Evolutionary conservation across 2,797 vertebrate species (phyloP), one percentile per base, ranked within the genome.

Genomic region (Pogoniulus pusillus): DNA sequence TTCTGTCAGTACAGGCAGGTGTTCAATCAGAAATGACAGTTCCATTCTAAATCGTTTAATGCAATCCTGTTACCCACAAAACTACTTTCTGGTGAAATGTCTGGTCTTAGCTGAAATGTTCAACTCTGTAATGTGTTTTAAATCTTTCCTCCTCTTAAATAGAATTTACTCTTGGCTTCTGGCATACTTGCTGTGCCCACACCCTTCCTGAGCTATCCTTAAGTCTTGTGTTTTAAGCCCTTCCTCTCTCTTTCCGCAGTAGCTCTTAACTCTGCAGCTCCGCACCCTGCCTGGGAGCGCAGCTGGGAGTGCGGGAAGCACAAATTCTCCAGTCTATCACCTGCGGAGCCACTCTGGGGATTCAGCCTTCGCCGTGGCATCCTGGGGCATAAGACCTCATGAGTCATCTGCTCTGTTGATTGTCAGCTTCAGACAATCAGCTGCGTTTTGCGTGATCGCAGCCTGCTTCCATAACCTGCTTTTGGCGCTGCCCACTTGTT

Each of bases 191-290:
- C 43, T 72, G 27, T 62, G 83, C 69, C 82, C 32, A 65, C 87
- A 51, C 77, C 73, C 86, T 91, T 95, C 82, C 85, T 76, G 65
- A 92, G 23, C 37, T 79, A 29, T 79, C 81, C 53, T 72, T 29
- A 43, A 66, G 53, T 45, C 54, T 83, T 80, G 6, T 5, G 60
- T 88, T 94, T 95, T 84, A 57, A 86, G 73, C 69, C 57, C 74
- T 91, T 91, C 74, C 76, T 82, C 74, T 93, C 51, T 82, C 59
- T 90, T 89, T 82, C 83, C 6, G 3, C 54, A 32, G 62, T 26
- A 93, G 64, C 70, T 85, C 41, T 49, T 79, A 83, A 47, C 30
- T 41, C 72, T 64, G 59, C 60, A 63, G 68, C 55, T 90, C 45
- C 55, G 1, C 39, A 2, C 45, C 53, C n/a, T 63, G 53, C 43